These are phyloP conservation scores for Setipinna tenuifilis DNA, from an alignment of 2,797 vertebrate species.

Conservation along the genomic window DNA sequence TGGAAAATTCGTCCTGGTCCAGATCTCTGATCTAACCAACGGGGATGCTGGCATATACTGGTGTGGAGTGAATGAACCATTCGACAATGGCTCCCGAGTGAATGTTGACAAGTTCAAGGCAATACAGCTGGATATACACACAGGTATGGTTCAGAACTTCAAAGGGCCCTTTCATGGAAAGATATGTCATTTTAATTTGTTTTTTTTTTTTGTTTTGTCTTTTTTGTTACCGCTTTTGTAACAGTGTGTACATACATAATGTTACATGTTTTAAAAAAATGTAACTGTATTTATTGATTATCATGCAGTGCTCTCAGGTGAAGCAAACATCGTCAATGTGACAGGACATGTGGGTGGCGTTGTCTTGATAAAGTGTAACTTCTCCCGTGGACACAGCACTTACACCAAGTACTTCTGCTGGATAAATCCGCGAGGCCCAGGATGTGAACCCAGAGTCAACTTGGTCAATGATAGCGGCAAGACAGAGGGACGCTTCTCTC, in stretches of 20 bases:
- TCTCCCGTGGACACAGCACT: not conserved
- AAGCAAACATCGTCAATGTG: not conserved
- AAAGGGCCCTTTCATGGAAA: no score
- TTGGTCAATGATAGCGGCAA: not conserved
- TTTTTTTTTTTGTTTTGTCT: no score
- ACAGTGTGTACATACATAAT: no score
- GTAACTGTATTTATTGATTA: not conserved
- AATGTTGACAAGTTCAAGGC: not conserved
- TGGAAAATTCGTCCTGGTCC: not conserved
- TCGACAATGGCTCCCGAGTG: not conserved
- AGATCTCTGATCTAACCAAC: not conserved
- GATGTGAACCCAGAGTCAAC: not conserved
- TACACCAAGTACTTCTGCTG: not conserved
- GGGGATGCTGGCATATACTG: slow-evolving; percentile 52
- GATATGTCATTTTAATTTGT: no score
- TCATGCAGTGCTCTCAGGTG: not conserved
- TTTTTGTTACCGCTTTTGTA: no score
- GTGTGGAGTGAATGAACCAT: slow-evolving; percentile 34
- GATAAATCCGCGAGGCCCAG: not conserved
- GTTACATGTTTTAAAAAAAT: no score
- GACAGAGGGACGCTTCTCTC: not conserved
- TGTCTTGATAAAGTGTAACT: not conserved
- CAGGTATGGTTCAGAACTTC: not conserved
- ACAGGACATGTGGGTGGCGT: not conserved
- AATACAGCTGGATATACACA: not conserved